A percentile compares a stretch with the other conserved stretches of the same genome.
Evolutionary conservation across 2,888 invertebrate genomes (phyloP).

Genomic region (Griposia aprilina): DNA sequence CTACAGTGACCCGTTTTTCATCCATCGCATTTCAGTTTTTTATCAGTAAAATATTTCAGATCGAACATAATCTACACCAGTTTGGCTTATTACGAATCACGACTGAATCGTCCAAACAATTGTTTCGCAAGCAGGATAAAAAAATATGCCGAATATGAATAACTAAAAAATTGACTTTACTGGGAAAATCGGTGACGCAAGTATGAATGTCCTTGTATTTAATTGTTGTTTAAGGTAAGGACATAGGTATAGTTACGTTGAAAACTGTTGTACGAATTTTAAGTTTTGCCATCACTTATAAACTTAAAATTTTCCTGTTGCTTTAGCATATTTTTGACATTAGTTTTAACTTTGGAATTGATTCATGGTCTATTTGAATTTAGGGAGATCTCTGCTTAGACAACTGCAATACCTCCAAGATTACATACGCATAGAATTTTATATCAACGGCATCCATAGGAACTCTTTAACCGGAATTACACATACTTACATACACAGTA

Average conservation of each 20-base stretch:
- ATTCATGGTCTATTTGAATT: background rate
- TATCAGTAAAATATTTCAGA: no score
- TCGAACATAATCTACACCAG: background rate
- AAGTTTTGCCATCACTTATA: background rate
- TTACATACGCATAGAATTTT: background rate
- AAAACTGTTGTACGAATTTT: background rate
- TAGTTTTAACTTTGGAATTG: background rate
- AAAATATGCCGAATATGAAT: background rate
- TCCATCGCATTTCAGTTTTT: background rate
- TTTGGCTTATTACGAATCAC: background rate
- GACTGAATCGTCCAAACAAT: background rate
- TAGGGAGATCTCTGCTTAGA: background rate
- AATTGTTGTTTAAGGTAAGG: conserved; percentile 25
- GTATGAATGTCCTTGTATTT: conserved; percentile 22
- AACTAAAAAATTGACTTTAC: conserved; percentile 22
- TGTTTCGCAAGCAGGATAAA: background rate
- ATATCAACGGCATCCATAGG: background rate
- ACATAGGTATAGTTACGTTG: conserved; percentile 46
- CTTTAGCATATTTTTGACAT: background rate
- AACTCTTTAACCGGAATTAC: background rate
- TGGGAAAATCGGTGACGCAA: conserved; percentile 51
- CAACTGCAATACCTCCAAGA: background rate
- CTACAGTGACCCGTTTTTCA: no score
- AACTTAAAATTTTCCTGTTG: background rate
- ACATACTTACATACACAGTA: background rate